Evolutionary conservation across 2,888 invertebrate genomes (phyloP).

Genomic region (Sinelater perroti): DNA sequence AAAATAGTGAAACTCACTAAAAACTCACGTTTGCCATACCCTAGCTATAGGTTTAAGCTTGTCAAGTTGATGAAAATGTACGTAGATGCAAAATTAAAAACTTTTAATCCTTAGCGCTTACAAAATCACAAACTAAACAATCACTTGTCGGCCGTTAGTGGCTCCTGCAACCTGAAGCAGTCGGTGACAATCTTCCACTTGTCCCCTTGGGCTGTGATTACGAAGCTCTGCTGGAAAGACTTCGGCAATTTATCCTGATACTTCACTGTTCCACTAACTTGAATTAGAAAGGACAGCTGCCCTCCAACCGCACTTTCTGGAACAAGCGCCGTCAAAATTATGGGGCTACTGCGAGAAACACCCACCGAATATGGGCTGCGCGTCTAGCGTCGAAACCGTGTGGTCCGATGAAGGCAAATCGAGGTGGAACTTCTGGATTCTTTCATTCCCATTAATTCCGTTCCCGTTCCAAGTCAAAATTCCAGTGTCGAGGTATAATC

Average conservation of each 20-base stretch:
- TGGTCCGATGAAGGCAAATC: slow-evolving; percentile 86
- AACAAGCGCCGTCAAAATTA: too few relatives aligned
- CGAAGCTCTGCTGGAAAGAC: slow-evolving; percentile 85
- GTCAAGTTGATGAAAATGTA: neutral
- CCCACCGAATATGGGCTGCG: slow-evolving; percentile 80
- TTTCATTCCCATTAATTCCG: slow-evolving; percentile 79
- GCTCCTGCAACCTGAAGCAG: slow-evolving; percentile 81
- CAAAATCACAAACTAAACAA: slow-evolving; percentile 7
- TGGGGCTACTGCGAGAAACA: too few relatives aligned
- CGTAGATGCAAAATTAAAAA: neutral
- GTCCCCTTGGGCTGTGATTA: slow-evolving; percentile 86
- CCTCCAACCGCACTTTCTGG: slow-evolving; percentile 77
- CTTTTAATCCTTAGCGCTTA: slow-evolving; percentile 10
- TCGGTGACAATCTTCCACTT: slow-evolving; percentile 96
- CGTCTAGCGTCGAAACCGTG: slow-evolving; percentile 79
- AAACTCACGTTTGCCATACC: too few relatives aligned
- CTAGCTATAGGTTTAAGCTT: too few relatives aligned
- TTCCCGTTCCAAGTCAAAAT: slow-evolving; percentile 95
- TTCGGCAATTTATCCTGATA: slow-evolving; percentile 70
- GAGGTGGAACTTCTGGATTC: slow-evolving; percentile 85
- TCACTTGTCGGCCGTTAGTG: slow-evolving; percentile 45
- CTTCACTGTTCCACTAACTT: slow-evolving; percentile 83
- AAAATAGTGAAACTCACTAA: too few relatives aligned
- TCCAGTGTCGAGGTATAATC: slow-evolving; percentile 84
- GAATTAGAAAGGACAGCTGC: slow-evolving; percentile 83